Conservation (phyloP, 2,888 invertebrate genomes). For the Eupithecia exiguata region DNA sequence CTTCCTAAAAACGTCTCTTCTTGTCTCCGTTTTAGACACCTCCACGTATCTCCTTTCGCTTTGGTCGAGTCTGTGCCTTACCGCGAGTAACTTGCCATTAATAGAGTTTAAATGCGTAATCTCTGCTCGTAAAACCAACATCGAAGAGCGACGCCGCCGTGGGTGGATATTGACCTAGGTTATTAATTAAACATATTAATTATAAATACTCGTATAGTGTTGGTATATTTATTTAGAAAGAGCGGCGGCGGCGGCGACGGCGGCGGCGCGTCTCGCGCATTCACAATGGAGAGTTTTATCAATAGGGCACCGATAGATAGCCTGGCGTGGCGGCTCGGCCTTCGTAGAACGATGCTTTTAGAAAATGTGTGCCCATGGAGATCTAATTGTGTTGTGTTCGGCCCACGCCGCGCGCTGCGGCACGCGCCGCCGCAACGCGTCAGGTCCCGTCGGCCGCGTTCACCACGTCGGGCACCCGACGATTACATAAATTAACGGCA, state of each 20-base stretch:
- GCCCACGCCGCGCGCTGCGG: conserved; percentile 12
- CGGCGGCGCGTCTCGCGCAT: neutral
- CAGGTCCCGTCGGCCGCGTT: neutral
- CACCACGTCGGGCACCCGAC: neutral
- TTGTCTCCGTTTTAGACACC: no score
- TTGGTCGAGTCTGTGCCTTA: no score
- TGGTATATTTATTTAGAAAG: neutral
- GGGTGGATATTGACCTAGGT: conserved; percentile 28
- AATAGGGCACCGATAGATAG: conserved; percentile 14
- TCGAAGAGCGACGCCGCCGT: neutral
- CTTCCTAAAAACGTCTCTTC: no score
- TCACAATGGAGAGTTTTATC: conserved; percentile 13
- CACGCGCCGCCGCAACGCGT: neutral
- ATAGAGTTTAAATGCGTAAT: neutral
- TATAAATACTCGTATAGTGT: conserved; percentile 3
- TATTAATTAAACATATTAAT: conserved; percentile 14
- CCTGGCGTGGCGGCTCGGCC: conserved; percentile 8
- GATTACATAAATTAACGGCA: no score
- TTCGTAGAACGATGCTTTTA: conserved; percentile 21
- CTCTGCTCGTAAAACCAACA: neutral
- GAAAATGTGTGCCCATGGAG: conserved; percentile 21
- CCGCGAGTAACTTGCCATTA: neutral
- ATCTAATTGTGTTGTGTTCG: conserved; percentile 21
- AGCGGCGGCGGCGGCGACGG: neutral
- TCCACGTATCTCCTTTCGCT: no score